Percentiles rank a stretch among this genome's conserved stretches.
phyloP scores from a whole-genome alignment of 2,113 vertebrate species.

The Rana temporaria region DNA sequence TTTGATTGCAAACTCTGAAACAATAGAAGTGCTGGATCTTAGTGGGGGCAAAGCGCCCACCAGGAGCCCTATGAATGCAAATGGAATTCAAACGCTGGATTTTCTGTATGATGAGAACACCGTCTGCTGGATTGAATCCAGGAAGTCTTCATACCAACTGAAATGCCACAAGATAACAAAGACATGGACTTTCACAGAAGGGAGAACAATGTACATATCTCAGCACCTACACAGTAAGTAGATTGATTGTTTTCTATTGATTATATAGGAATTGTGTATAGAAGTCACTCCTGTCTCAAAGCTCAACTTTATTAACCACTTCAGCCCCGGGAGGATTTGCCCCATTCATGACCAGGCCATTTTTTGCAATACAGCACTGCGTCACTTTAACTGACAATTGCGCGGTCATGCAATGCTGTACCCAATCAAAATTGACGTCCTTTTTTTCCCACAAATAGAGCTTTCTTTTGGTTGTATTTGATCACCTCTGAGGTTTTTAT shows the following conservation, averaged over 20 bases:
- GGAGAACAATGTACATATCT: slow-evolving; percentile 77
- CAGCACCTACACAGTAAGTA: slow-evolving; percentile 88
- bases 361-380: too few species aligned
- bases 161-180: slow-evolving; percentile 81
- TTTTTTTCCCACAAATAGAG: too few species aligned
- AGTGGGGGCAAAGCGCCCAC: slow-evolving; percentile 83
- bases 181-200: slow-evolving; percentile 76
- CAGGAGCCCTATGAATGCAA: slow-evolving; percentile 73
- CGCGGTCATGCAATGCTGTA: too few species aligned
- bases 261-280: not conserved
- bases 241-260: not conserved
- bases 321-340: too few species aligned
- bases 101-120: slow-evolving; percentile 83
- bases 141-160: slow-evolving; percentile 81
- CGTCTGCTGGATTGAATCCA: slow-evolving; percentile 89
- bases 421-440: too few species aligned
- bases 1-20: slow-evolving; percentile 80
- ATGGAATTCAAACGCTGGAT: slow-evolving; percentile 83
- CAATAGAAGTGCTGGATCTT: slow-evolving; percentile 80
- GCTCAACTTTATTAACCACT: not conserved
- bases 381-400: too few species aligned
- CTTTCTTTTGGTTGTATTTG: too few species aligned
- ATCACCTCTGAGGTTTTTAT: too few species aligned
- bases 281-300: not conserved
- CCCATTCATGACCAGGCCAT: too few species aligned